Evolutionary conservation across 2,888 invertebrate genomes (phyloP), one percentile per base, ranked within the genome.

Genomic region (Tridacna gigas): DNA sequence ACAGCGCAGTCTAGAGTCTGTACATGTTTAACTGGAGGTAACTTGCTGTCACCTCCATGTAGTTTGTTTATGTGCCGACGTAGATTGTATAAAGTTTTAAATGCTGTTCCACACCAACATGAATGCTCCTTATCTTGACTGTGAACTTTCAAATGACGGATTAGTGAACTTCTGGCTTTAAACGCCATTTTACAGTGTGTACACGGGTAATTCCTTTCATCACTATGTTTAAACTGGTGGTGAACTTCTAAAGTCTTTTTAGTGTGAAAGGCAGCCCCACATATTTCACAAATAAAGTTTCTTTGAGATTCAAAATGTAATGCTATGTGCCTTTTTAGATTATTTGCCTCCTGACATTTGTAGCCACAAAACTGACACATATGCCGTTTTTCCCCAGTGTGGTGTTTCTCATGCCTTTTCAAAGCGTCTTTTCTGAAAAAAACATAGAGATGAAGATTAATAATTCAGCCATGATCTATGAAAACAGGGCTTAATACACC

Each of bases 271-370:
- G 94, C 92, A 22, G 93, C 90, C 3, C 94, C 95, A 88, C 95
- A 95, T 15, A 93, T 88, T 84, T 95, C 95, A 88, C 95, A 95
- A 25, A 94, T 90, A 84, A 93, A 95, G 74, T 93, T 91, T 26
- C 94, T 90, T 67, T 90, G 88, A 12, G 90, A 87, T 47, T 91
- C 90, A 80, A 93, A 92, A 79, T 95, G 94, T 20, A 93, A 89
- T 26, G 91, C 91, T 9, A 92, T 86, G 84, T 95, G 95, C 4
- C 94, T 90, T 80, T 93, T 94, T 25, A 95, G 86, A 82, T 94
- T 94, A 76, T 93, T 91, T 66, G 88, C 90, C 76, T 93, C 93
- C 12, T 91, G 91, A 45, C 93, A 93, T 47, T 86, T 91, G 89
- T 93, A 94, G n/a, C 91, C 91, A 88, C 95, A 95, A 85, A 93